Percentiles rank a stretch among this genome's conserved stretches.
phyloP scores from a whole-genome alignment of 2,888 invertebrate genomes.

The Spisula subtruncata region DNA sequence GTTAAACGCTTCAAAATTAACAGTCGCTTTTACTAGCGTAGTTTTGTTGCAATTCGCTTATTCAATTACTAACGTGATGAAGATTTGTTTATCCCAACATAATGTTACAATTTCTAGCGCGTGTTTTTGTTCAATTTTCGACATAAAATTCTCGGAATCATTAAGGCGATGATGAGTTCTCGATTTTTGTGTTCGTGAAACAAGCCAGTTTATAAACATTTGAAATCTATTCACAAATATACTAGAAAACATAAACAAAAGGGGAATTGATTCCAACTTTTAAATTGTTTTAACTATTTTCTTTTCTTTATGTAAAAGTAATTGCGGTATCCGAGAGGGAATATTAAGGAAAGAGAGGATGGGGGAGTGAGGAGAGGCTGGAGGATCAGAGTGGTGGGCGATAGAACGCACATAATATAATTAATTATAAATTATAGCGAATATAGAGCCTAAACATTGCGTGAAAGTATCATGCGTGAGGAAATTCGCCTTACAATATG shows the following conservation, averaged over 20 bases:
- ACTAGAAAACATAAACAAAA: neutral
- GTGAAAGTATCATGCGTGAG: no score
- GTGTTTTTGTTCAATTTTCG: neutral
- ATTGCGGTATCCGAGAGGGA: no score
- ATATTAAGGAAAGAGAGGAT: no score
- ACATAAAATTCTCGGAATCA: neutral
- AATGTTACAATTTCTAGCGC: neutral
- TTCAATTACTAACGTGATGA: constrained; percentile 5
- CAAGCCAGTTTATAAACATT: neutral
- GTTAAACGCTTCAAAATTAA: neutral
- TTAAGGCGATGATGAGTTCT: neutral
- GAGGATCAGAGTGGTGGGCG: no score
- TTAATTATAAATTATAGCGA: no score
- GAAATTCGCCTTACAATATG: no score
- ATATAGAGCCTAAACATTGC: no score
- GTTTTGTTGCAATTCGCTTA: neutral
- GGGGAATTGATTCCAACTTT: neutral
- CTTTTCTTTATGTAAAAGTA: no score
- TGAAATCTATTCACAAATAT: neutral
- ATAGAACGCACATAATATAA: no score
- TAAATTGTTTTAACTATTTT: no score
- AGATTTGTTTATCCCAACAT: neutral
- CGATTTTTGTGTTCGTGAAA: neutral
- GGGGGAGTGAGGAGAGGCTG: no score
- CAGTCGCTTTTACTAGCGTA: neutral